These are phyloP conservation scores for Hyposoter didymator DNA, from an alignment of 2,888 invertebrate genomes.

Conservation along the genomic window DNA sequence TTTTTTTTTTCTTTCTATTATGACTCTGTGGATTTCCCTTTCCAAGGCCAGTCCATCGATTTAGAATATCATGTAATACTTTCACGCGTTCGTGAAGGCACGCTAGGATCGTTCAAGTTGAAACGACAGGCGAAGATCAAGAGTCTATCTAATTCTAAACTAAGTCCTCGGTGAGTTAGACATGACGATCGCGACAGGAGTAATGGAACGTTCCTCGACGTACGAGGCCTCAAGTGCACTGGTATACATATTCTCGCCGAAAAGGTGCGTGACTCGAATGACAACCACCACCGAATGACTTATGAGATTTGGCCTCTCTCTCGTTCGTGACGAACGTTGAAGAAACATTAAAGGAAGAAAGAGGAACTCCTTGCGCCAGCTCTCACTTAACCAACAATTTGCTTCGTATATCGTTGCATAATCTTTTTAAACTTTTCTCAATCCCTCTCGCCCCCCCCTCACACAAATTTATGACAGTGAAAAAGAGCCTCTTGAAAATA, in stretches of 20 bases:
- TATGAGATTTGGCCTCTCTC: constrained; percentile 27
- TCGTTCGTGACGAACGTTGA: constrained; percentile 17
- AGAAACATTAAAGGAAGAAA: constrained; percentile 34
- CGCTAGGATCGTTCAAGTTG: constrained; percentile 3
- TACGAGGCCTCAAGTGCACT: constrained; percentile 45
- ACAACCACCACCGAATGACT: constrained; percentile 46
- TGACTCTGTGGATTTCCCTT: constrained; percentile 48
- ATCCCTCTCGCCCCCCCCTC: not conserved
- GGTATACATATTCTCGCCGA: constrained; percentile 16
- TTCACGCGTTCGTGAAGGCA: constrained; percentile 55
- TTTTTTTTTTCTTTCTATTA: not conserved
- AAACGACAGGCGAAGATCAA: constrained; percentile 23
- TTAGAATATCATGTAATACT: constrained; percentile 30
- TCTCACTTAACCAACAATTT: constrained; percentile 44
- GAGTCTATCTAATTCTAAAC: constrained; percentile 19
- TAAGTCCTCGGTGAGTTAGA: constrained; percentile 45
- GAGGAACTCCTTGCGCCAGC: constrained; percentile 43
- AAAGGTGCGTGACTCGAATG: constrained; percentile 58
- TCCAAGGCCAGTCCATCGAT: constrained; percentile 38
- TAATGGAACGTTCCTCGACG: constrained; percentile 25
- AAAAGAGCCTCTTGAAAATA: constrained; percentile 17
- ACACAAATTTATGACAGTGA: constrained; percentile 16
- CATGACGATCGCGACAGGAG: constrained; percentile 56
- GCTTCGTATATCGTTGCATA: constrained; percentile 43
- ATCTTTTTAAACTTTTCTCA: constrained; percentile 15